phyloP scores from a whole-genome alignment of 2,797 vertebrate genomes.

The Muscicapa striata region DNA sequence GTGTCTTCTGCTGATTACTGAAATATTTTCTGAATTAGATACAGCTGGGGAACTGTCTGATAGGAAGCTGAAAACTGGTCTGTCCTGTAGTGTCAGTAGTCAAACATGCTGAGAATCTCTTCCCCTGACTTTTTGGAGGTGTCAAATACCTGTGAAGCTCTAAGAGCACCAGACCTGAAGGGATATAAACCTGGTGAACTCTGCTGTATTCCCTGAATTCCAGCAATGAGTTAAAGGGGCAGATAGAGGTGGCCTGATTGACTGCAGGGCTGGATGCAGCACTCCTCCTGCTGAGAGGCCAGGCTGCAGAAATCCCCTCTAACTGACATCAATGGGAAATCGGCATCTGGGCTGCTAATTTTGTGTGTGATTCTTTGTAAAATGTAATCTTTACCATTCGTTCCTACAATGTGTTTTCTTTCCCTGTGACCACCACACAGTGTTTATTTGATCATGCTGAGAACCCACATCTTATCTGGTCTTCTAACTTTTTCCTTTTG shows the following conservation, averaged over 20 bases:
- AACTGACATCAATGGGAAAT: not conserved
- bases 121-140: not conserved
- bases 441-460: conserved; percentile 59
- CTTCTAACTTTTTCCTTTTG: conserved; percentile 62
- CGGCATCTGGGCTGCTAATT: not conserved
- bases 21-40: not conserved
- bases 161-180: not conserved
- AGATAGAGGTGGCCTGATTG: not conserved
- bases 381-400: not conserved
- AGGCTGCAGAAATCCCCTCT: not conserved
- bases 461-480: conserved; percentile 66
- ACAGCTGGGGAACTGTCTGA: not conserved
- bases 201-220: not conserved
- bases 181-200: not conserved
- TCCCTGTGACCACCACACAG: conserved; percentile 2
- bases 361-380: not conserved
- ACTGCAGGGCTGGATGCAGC: not conserved
- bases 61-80: not conserved
- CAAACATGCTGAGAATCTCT: not conserved
- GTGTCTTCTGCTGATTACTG: not conserved
- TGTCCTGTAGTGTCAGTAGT: not conserved
- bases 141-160: not conserved
- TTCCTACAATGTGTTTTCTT: conserved; percentile 42
- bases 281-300: not conserved
- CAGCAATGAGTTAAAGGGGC: not conserved